Evolutionary conservation across 2,888 invertebrate species (phyloP).

Genomic region (Xylota sylvarum): DNA sequence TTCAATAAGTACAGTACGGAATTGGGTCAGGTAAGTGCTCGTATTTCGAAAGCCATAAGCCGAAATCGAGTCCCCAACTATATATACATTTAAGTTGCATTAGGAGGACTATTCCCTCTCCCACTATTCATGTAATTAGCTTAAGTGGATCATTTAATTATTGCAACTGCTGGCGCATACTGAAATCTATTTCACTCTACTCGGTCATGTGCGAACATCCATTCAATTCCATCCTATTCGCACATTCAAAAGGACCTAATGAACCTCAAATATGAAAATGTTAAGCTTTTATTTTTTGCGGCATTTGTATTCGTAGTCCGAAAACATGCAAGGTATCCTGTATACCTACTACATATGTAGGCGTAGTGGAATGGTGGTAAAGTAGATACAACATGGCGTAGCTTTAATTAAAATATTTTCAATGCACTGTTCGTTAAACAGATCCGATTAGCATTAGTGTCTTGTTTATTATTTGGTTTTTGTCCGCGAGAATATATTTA

Average conservation of each 20-base stretch:
- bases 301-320: not conserved
- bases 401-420: constrained; percentile 48
- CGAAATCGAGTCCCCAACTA: not conserved
- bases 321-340: not conserved
- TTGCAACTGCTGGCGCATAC: not conserved
- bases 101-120: constrained; percentile 11
- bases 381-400: constrained; percentile 21
- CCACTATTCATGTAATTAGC: constrained; percentile 39
- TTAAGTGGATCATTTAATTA: constrained; percentile 55
- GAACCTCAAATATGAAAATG: constrained; percentile 50
- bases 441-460: constrained; percentile 48
- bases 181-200: constrained; percentile 1
- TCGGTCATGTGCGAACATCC: constrained; percentile 23
- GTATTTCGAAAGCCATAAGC: not conserved
- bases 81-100: not conserved
- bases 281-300: constrained; percentile 14
- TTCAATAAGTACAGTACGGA: constrained; percentile 19
- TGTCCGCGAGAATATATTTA: not conserved
- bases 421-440: constrained; percentile 39
- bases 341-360: not conserved
- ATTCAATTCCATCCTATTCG: not conserved
- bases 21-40: constrained; percentile 15
- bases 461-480: constrained; percentile 27
- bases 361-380: too few species aligned
- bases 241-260: constrained; percentile 7